Evolutionary conservation across 2,888 invertebrate genomes (phyloP).

Genomic region (Ophion ventricosus): DNA sequence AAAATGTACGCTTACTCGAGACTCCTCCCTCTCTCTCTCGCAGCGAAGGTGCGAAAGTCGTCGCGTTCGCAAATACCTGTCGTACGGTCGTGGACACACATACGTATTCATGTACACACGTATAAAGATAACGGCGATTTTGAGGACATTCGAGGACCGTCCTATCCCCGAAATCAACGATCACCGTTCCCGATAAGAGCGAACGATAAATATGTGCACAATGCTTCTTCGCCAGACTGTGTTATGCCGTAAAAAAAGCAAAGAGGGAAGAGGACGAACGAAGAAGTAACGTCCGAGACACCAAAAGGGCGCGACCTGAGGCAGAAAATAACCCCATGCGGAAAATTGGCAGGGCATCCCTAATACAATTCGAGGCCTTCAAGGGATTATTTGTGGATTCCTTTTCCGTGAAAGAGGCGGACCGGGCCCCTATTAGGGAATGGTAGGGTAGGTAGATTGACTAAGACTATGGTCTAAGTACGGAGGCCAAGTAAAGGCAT

Average conservation of each 20-base stretch:
- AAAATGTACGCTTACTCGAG: slow-evolving; percentile 70
- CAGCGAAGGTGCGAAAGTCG: slow-evolving; percentile 77
- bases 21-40: slow-evolving; percentile 49
- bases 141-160: neutral
- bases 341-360: too few species aligned
- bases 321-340: neutral
- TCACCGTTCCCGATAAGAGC: too few species aligned
- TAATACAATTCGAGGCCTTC: too few species aligned
- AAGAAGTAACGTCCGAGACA: neutral
- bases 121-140: neutral
- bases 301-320: neutral
- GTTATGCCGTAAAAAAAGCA: neutral
- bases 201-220: too few species aligned
- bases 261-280: neutral
- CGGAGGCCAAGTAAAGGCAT: too few species aligned
- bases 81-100: slow-evolving; percentile 48
- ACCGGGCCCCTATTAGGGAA: too few species aligned
- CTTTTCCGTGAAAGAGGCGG: too few species aligned
- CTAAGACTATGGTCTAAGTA: too few species aligned
- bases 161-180: neutral
- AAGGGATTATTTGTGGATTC: too few species aligned
- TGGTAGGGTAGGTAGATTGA: too few species aligned
- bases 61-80: slow-evolving; percentile 77
- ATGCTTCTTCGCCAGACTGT: neutral
- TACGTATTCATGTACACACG: neutral